Conservation (phyloP, 2,113 vertebrate species). For the Corynorhinus townsendii region DNA sequence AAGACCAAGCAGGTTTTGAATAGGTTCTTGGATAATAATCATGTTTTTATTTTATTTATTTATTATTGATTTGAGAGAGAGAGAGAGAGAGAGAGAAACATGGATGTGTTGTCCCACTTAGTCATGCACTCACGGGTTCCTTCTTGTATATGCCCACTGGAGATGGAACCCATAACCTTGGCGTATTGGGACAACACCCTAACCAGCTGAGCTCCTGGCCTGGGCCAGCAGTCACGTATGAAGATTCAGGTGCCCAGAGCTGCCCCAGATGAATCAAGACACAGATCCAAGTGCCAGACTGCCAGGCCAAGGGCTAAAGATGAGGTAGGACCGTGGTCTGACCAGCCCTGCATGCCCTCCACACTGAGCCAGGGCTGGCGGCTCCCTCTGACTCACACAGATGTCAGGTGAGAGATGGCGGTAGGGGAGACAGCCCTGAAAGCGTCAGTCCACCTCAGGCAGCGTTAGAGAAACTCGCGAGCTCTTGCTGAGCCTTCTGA, state of each 20-base stretch:
- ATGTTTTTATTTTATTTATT: neutral
- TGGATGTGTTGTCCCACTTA: neutral
- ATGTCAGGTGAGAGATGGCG: neutral
- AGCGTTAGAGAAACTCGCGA: neutral
- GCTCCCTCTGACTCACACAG: neutral
- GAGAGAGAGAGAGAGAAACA: neutral
- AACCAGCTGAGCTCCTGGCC: neutral
- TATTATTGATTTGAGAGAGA: neutral
- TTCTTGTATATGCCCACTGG: neutral
- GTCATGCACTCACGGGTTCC: neutral
- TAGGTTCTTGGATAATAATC: neutral
- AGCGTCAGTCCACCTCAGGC: neutral
- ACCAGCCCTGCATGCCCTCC: neutral
- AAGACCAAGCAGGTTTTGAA: neutral
- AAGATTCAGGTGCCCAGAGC: neutral
- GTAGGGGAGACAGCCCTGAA: neutral
- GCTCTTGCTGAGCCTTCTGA: rapidly evolving
- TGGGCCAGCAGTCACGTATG: neutral
- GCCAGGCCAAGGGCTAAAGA: neutral
- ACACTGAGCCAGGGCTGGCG: too few species aligned
- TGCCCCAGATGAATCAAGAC: neutral
- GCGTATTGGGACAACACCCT: neutral
- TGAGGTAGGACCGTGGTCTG: neutral
- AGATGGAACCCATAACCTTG: neutral
- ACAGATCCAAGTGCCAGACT: neutral